A percentile compares a stretch with the other conserved stretches of the same genome.
phyloP scores from a whole-genome alignment of 2,797 vertebrate species.

The Anomalospiza imberbis region DNA sequence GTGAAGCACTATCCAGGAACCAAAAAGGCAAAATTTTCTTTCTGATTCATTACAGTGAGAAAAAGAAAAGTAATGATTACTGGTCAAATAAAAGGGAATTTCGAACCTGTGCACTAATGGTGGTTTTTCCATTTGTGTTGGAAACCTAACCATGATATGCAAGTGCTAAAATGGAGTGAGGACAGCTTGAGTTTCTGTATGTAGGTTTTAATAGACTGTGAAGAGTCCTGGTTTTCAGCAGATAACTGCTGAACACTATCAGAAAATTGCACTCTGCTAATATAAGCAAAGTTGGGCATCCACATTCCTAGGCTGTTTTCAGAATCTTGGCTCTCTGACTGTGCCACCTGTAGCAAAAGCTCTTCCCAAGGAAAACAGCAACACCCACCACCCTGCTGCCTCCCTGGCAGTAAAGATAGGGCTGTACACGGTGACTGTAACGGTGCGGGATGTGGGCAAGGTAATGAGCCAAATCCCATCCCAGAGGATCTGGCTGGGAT shows the following conservation, averaged over 20 bases:
- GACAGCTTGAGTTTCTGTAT: not conserved
- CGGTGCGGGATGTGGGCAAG: not conserved
- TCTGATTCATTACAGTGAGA: not conserved
- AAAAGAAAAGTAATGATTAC: not conserved
- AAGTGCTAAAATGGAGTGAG: not conserved
- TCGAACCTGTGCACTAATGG: rapidly evolving
- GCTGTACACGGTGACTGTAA: slow-evolving; percentile 20
- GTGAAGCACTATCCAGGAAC: not conserved
- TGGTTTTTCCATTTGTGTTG: not conserved
- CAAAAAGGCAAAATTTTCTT: not conserved
- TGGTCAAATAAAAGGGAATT: not conserved
- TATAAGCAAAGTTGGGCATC: not conserved
- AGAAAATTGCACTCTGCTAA: not conserved
- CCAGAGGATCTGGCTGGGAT: not conserved
- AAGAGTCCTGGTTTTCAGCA: not conserved
- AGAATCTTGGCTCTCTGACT: not conserved
- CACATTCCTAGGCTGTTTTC: not conserved
- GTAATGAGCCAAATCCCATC: slow-evolving; percentile 41
- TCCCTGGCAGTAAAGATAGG: slow-evolving; percentile 10
- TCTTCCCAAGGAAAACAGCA: slow-evolving; percentile 52
- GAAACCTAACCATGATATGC: not conserved
- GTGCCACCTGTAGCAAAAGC: slow-evolving; percentile 36
- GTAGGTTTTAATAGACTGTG: not conserved
- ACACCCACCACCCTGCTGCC: slow-evolving; percentile 40
- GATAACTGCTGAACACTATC: not conserved